Evolutionary conservation across 2,888 invertebrate genomes (phyloP).

Genomic region (Pilophorus perplexus): DNA sequence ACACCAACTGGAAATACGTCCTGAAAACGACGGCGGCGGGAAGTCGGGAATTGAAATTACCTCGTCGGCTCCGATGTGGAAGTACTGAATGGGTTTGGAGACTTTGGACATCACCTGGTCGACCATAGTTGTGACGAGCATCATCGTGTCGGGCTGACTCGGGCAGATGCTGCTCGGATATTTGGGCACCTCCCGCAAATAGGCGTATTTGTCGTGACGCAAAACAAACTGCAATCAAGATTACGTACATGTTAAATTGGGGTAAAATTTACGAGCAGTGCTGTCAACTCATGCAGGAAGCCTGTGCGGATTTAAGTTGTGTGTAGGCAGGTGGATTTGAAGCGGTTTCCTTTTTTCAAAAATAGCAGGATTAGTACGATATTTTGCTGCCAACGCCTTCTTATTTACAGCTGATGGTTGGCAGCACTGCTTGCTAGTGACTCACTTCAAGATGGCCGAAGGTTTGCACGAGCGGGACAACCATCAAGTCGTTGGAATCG

Average conservation of each 20-base stretch:
- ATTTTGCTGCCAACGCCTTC: too few relatives aligned
- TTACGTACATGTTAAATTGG: too few relatives aligned
- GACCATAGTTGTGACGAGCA: conserved; percentile 65
- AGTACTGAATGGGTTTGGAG: conserved; percentile 64
- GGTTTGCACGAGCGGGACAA: conserved; percentile 77
- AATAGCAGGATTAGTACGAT: too few relatives aligned
- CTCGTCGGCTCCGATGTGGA: conserved; percentile 83
- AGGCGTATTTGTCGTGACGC: conserved; percentile 66
- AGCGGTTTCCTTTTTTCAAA: too few relatives aligned
- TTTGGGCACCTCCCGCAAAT: conserved; percentile 63
- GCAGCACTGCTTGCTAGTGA: too few relatives aligned
- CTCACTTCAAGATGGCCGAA: conserved; percentile 77
- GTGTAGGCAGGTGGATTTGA: too few relatives aligned
- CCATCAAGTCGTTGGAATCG: conserved; percentile 62
- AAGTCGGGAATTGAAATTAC: conserved; percentile 51
- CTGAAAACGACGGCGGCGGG: too few relatives aligned
- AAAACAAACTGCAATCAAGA: conserved; percentile 63
- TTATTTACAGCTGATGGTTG: too few relatives aligned
- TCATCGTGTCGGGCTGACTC: conserved; percentile 61
- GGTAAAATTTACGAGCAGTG: too few relatives aligned
- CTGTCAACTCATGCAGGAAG: too few relatives aligned
- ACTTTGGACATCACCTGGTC: conserved; percentile 64
- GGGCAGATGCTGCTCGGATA: conserved; percentile 75
- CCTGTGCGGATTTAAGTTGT: too few relatives aligned
- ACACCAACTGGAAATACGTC: too few relatives aligned